A percentile compares a stretch with the other conserved stretches of the same genome.
phyloP scores from a whole-genome alignment of 2,113 vertebrate species.

The Haplotaxodon microlepis region DNA sequence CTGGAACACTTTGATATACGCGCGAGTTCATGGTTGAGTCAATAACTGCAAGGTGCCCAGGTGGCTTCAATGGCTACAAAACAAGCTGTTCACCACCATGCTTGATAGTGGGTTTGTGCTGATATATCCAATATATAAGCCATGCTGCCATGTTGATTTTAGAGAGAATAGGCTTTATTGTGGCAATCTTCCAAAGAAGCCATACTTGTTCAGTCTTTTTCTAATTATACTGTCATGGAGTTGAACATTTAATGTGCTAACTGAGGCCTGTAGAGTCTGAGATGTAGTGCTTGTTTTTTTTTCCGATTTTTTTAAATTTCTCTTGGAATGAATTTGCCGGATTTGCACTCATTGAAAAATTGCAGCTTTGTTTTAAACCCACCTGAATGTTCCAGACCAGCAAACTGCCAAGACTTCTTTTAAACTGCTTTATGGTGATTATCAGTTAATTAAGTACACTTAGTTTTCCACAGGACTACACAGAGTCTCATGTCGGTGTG shows the following conservation, averaged over 20 bases:
- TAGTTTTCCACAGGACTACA: neutral
- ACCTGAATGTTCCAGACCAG: neutral
- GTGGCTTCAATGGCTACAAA: neutral
- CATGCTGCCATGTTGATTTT: neutral
- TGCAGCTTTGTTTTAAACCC: neutral
- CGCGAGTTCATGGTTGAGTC: neutral
- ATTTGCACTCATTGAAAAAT: neutral
- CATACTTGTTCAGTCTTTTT: neutral
- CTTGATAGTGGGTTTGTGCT: neutral
- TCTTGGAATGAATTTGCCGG: neutral
- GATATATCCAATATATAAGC: neutral
- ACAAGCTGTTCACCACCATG: neutral
- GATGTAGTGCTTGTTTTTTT: neutral
- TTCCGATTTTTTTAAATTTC: fast-evolving
- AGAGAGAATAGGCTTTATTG: neutral
- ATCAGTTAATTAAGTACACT: neutral
- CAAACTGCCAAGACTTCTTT: neutral
- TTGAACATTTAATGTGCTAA: neutral
- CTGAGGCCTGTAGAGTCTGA: neutral
- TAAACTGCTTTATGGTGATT: neutral
- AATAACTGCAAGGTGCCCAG: neutral
- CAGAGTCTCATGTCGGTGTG: neutral
- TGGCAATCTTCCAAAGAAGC: neutral
- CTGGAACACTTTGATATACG: neutral
- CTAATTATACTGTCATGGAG: neutral